Base-by-base conservation (phyloP, 2,113 vertebrate species). In the Gambusia holbrooki region DNA sequence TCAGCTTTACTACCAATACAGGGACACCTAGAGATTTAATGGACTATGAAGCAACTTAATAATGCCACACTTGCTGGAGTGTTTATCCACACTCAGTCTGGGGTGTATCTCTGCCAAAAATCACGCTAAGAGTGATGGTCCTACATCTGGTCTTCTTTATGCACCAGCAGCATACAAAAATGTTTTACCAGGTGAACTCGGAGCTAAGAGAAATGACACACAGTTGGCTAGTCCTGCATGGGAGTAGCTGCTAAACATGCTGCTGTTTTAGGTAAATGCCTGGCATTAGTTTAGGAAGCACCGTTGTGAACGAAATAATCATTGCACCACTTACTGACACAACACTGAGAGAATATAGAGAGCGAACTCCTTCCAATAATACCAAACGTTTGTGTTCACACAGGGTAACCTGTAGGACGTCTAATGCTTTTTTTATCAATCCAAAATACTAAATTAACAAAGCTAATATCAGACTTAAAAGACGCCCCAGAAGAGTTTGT, bases 1-100 rank as follows among this genome's bases (percentile, higher is more conserved):
- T 89, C 82, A 81, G 77, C 82, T 88, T n/a, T 89, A 84, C 84
- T 77, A 84, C 76, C 84, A 83, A 84, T 76, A 89, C 30, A 10
- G 66, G 71, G 77, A 83, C 75, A 90, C 78, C 73, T 54, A 40
- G 83, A 70, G 69, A 85, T 80, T 89, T 78, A 84, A 85, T 30
- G 13, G 77, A 69, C 27, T 58, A 51, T 40, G 73, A 65, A 84
- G 71, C 72, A 78, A 83, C 69, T 90, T 92, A 84, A 92, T 92
- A 90, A 91, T 89, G 87, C 71, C 91, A 92, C 74, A 73, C 11
- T 64, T 84, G 58, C 2, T 71, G 63, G 65, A 65, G 68, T 74
- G 66, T 74, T 67, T 77, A 25, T 67, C 19, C 13, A 58, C 19
- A 3, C 33, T 32, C 63, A 71, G 66, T 12, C 3, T 25, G 2